These are phyloP conservation scores for Halichoerus grypus DNA, from an alignment of 2,113 vertebrate species.

Conservation along the genomic window DNA sequence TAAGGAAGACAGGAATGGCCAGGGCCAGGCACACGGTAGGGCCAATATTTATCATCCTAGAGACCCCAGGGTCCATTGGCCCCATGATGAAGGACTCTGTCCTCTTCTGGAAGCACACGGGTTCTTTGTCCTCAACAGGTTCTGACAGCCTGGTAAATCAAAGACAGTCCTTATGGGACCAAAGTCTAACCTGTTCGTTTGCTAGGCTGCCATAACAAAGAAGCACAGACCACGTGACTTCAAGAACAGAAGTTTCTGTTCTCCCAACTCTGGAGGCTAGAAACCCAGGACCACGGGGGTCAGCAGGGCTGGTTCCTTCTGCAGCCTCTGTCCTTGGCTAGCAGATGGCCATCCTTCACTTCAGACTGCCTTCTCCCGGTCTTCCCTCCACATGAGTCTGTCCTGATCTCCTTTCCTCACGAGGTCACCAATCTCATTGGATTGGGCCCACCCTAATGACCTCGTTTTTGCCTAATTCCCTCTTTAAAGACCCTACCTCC, in stretches of 20 bases:
- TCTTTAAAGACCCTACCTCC: not conserved
- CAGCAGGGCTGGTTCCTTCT: not conserved
- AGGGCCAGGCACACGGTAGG: no score
- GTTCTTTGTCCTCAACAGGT: not conserved
- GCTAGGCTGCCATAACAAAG: not conserved
- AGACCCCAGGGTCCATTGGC: not conserved
- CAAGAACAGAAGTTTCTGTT: not conserved
- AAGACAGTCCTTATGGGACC: not conserved
- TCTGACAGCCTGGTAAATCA: not conserved
- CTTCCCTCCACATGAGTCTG: not conserved
- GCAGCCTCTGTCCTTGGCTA: not conserved
- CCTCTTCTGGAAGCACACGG: not conserved
- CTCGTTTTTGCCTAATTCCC: not conserved
- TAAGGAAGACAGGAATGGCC: not conserved
- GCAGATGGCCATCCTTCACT: not conserved
- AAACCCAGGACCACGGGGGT: not conserved
- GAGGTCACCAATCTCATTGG: not conserved
- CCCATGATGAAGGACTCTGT: not conserved
- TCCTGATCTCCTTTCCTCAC: not conserved
- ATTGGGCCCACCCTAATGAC: not conserved
- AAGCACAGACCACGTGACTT: not conserved
- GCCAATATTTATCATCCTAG: not conserved
- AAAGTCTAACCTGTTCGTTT: not conserved
- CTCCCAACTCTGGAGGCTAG: not conserved
- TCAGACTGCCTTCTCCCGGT: not conserved